Evolutionary conservation across 2,797 vertebrate genomes (phyloP), one percentile per base, ranked within the genome.

Genomic region (Labeo calbasu): DNA sequence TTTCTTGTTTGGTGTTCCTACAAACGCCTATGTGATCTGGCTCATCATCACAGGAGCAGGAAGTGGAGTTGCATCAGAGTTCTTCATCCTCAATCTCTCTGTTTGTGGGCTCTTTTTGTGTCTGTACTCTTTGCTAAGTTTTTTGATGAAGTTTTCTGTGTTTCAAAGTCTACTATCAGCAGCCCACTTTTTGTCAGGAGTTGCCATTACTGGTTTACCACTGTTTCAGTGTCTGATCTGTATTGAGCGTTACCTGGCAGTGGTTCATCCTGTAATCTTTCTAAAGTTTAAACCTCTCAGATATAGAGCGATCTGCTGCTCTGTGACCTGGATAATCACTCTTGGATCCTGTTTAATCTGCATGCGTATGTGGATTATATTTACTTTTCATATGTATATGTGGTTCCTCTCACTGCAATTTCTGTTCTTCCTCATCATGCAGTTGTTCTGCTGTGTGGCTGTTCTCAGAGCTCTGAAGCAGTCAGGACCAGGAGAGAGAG

Each of bases 241-340:
- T 79, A 15, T 65, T 1, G 77, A 79, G 43, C 77, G 77, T 79
- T 46, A 46, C 9, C 9, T 46, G 43, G 43, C 43, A 46, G 43
- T 46, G 43, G 43, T 46, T 46, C 43, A 46, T 46, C 79, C 79
- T 19, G 32, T 81, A 57, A 81, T 2, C 32, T 82, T 72, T n/a
- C 80, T 82, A 17, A 82, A 63, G 17, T 72, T 0, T 40, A 82
- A 72, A 82, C 69, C 69, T 72, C 69, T 82, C 55, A 72, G 68
- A 82, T 82, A 82, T 23, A 59, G 55, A 72, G 5, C 61, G 1
- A 46, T 73, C 21, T 81, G 68, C 68, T 63, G 11, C 1, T 1
- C 69, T 36, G n/a, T 0, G 1, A n/a, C 23, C 1, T 81, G 79
- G 79, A 46, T 32, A 10, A 1, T 63, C 23, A 72, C n/a, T 32